Evolutionary conservation across 1,140 invertebrate genomes (phyloP).

Genomic region (Anoplophora glabripennis): DNA sequence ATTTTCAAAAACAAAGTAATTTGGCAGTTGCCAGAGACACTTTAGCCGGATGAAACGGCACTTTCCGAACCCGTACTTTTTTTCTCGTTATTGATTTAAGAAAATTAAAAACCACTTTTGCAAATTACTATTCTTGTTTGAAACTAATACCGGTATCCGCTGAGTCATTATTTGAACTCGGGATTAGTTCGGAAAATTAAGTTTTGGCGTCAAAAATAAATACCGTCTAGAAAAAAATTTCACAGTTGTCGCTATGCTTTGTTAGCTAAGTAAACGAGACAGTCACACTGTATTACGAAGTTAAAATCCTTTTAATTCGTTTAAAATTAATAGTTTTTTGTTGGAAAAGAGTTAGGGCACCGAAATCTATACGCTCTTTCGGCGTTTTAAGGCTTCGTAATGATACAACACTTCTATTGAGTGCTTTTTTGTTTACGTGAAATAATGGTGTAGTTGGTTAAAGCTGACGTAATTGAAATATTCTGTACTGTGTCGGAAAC

Average conservation of each 20-base stretch:
- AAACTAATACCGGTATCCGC: conserved; percentile 15
- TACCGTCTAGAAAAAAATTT: conserved; percentile 22
- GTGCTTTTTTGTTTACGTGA: too few relatives aligned
- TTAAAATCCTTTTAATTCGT: conserved; percentile 11
- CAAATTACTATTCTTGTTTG: conserved; percentile 11
- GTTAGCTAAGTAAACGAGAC: conserved; percentile 18
- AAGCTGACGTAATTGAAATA: too few relatives aligned
- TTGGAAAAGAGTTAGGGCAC: too few relatives aligned
- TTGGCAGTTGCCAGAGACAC: conserved; percentile 7
- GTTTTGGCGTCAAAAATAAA: conserved; percentile 22
- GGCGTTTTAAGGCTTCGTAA: too few relatives aligned
- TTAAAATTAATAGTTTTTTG: conserved; percentile 3
- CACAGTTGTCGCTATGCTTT: conserved; percentile 22
- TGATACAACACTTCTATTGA: too few relatives aligned
- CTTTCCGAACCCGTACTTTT: conserved; percentile 25
- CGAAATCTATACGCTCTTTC: too few relatives aligned
- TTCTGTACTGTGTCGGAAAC: too few relatives aligned
- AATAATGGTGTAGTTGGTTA: too few relatives aligned
- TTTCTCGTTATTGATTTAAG: conserved; percentile 22
- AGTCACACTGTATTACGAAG: neutral
- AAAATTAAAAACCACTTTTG: conserved; percentile 23
- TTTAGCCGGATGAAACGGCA: conserved; percentile 29
- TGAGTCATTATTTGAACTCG: conserved; percentile 21
- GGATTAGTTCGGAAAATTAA: conserved; percentile 19
- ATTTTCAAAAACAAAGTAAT: conserved; percentile 14